These are phyloP conservation scores for Spondyliosoma cantharus DNA, from an alignment of 2,797 vertebrate species.

Conservation along the genomic window DNA sequence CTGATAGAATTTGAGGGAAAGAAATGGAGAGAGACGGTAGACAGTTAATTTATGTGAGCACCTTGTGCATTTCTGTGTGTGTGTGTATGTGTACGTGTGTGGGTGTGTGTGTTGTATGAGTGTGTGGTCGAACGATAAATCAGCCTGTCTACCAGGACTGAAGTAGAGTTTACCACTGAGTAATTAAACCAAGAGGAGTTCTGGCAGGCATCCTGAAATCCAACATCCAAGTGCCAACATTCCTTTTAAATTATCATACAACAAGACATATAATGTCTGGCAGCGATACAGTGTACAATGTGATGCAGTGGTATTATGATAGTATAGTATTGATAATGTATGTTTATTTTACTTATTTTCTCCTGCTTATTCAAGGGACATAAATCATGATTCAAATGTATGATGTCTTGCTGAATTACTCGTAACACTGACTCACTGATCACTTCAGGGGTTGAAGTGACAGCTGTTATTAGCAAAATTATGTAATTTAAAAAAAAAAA, in stretches of 20 bases:
- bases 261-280: constrained; percentile 50
- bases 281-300: constrained; percentile 42
- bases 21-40: constrained; percentile 40
- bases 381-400: constrained; percentile 22
- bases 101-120: constrained; percentile 25
- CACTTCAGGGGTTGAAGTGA: constrained; percentile 22
- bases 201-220: constrained; percentile 65
- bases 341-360: constrained; percentile 31
- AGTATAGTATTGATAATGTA: constrained; percentile 9
- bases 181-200: constrained; percentile 75
- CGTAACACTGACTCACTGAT: constrained; percentile 6
- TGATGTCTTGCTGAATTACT: constrained; percentile 2
- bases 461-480: neutral
- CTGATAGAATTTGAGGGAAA: constrained; percentile 73
- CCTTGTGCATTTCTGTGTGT: constrained; percentile 28
- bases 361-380: constrained; percentile 3
- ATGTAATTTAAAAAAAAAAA: too few relatives aligned
- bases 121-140: constrained; percentile 66
- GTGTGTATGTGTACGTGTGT: constrained; percentile 17
- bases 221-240: constrained; percentile 59
- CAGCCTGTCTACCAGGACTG: constrained; percentile 59
- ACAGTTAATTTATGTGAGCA: constrained; percentile 61
- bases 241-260: constrained; percentile 67
- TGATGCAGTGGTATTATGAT: constrained; percentile 36
- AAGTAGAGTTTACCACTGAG: constrained; percentile 62